Conservation (phyloP, 2,797 vertebrate genomes). For the Sebastes baramenuke region DNA sequence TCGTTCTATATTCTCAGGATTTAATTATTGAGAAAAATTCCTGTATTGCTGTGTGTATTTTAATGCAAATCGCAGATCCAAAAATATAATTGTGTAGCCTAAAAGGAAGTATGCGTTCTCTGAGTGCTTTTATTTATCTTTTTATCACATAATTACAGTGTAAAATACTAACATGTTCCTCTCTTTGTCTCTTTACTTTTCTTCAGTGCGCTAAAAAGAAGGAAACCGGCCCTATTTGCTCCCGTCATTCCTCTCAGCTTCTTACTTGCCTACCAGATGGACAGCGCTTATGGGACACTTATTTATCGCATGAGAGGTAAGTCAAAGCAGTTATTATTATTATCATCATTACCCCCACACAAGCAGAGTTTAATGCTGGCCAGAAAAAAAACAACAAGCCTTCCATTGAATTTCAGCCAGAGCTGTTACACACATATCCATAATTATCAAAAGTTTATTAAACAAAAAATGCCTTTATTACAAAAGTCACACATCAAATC, state of each 20-base stretch:
- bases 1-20: not conserved
- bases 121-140: not conserved
- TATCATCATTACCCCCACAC: not conserved
- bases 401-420: not conserved
- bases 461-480: not conserved
- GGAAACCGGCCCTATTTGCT: slow-evolving; percentile 79
- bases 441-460: not conserved
- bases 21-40: not conserved
- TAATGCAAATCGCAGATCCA: not conserved
- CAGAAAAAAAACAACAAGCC: not conserved
- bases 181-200: not conserved
- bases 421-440: not conserved
- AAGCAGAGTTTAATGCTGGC: not conserved
- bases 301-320: slow-evolving; percentile 88
- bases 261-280: slow-evolving; percentile 87
- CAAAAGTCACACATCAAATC: not conserved
- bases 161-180: not conserved
- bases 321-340: not conserved
- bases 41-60: not conserved
- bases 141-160: not conserved
- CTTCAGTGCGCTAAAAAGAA: slow-evolving; percentile 85
- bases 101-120: not conserved
- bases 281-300: slow-evolving; percentile 89
- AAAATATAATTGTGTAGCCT: not conserved
- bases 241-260: slow-evolving; percentile 89